Evolutionary conservation across 2,797 vertebrate genomes (phyloP).

Genomic region (Neosilurus hyrtlii): DNA sequence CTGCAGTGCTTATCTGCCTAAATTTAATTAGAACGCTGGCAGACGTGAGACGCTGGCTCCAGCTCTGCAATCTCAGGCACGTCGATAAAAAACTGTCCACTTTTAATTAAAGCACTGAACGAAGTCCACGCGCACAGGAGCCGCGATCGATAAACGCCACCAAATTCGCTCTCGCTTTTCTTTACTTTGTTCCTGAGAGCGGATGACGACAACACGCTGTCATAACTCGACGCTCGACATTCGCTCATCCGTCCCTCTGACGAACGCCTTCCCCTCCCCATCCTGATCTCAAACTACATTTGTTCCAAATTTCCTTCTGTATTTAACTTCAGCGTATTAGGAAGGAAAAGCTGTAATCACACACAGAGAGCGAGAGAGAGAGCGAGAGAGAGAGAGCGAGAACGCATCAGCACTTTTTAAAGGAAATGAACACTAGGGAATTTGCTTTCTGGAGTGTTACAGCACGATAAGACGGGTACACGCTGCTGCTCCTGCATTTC

Average conservation of each 20-base stretch:
- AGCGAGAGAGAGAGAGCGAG: too few relatives aligned
- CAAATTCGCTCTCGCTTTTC: conserved; percentile 13
- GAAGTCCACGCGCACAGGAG: conserved; percentile 56
- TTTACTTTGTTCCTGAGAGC: background rate
- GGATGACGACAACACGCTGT: background rate
- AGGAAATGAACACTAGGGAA: background rate
- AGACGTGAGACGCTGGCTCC: conserved; percentile 12
- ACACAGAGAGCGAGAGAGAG: too few relatives aligned
- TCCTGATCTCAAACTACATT: background rate
- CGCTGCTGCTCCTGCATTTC: background rate
- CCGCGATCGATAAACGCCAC: conserved; percentile 56
- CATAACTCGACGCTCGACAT: background rate
- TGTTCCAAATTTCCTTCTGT: too few relatives aligned
- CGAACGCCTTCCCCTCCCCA: background rate
- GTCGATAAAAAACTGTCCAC: conserved; percentile 67
- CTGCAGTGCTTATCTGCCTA: conserved; percentile 20
- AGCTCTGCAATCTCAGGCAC: conserved; percentile 36
- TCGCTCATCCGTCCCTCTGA: background rate
- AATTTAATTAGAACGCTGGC: conserved; percentile 39
- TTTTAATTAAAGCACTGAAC: conserved; percentile 73
- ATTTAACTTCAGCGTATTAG: background rate
- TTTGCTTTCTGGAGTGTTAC: background rate
- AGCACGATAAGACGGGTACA: background rate
- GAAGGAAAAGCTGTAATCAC: too few relatives aligned
- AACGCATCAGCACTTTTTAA: background rate